Evolutionary conservation across 1,140 invertebrate genomes (phyloP), one percentile per base, ranked within the genome.

Genomic region (Chymomyza costata): DNA sequence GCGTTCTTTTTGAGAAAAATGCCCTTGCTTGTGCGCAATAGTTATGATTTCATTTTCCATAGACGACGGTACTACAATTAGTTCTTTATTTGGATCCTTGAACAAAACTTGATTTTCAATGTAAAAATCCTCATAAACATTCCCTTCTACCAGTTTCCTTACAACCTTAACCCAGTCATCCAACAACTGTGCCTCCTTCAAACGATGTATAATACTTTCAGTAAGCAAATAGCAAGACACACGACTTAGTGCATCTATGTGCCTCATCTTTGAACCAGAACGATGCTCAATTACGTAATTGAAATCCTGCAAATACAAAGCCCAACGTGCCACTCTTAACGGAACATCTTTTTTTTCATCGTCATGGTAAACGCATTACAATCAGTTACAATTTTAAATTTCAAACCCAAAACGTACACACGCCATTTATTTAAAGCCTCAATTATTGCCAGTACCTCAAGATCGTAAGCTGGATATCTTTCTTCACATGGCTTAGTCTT

Each of bases 331-430:
- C n/a, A n/a, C n/a, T n/a, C n/a, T n/a, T n/a, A n/a, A n/a, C n/a
- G n/a, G n/a, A n/a, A 34, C 31, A n/a, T 34, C 31, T 34, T 34
- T 5, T 39, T 54, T 18, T 52, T 46, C 17, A 52, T 43, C 8
- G 35, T 57, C 48, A 15, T 44, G 5, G 13, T 25, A 13, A 59
- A 54, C 3, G 50, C 41, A 17, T 65, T 54, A 25, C 70, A 84
- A 55, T 71, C 74, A 1, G 64, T 80, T 11, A 81, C 60, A 6
- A 88, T 83, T 37, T 84, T 80, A 41, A 87, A 85, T 21, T 78
- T 41, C 3, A 49, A 84, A 19, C 84, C 84, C 28, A 85, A 62
- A 11, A 89, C 59, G 65, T 87, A 89, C 15, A 81, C 55, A 52
- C 65, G 55, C 32, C 60, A 73, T 17, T 67, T 67, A 32, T 55